phyloP scores from a whole-genome alignment of 2,797 vertebrate genomes.

The Geotrypetes seraphini region DNA sequence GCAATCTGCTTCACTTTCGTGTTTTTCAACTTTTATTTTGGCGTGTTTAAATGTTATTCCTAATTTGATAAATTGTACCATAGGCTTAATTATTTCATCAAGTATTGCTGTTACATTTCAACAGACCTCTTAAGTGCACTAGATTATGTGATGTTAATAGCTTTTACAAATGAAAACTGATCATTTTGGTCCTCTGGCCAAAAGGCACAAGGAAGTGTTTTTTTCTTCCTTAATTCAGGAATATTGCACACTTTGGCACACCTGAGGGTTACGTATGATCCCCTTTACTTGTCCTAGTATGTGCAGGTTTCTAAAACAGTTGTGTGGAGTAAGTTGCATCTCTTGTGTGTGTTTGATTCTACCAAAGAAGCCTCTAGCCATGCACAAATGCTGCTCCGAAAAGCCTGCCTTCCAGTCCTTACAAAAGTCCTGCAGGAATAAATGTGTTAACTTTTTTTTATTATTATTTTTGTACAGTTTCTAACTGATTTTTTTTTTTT shows the following conservation, averaged over 20 bases:
- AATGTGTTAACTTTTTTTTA: slow-evolving; percentile 71
- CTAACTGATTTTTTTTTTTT: slow-evolving; percentile 72
- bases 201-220: too few relatives aligned
- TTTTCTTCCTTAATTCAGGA: background rate
- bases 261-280: slow-evolving; percentile 37
- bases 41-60: too few relatives aligned
- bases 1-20: too few relatives aligned
- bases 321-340: slow-evolving; percentile 76
- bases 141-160: too few relatives aligned
- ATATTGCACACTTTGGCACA: slow-evolving; percentile 21
- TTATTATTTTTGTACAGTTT: slow-evolving; percentile 84
- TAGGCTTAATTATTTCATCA: too few relatives aligned
- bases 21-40: too few relatives aligned
- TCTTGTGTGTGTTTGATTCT: slow-evolving; percentile 80
- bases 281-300: slow-evolving; percentile 40
- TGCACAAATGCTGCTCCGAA: slow-evolving; percentile 94
- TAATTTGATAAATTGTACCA: too few relatives aligned
- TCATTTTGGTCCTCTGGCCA: too few relatives aligned
- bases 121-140: too few relatives aligned
- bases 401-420: slow-evolving; percentile 97
- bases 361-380: slow-evolving; percentile 99
- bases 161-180: too few relatives aligned
- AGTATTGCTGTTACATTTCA: too few relatives aligned
- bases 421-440: slow-evolving; percentile 83
- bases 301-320: slow-evolving; percentile 51